Base-by-base conservation (phyloP, 2,797 vertebrate genomes). In the Aeoliscus strigatus region DNA sequence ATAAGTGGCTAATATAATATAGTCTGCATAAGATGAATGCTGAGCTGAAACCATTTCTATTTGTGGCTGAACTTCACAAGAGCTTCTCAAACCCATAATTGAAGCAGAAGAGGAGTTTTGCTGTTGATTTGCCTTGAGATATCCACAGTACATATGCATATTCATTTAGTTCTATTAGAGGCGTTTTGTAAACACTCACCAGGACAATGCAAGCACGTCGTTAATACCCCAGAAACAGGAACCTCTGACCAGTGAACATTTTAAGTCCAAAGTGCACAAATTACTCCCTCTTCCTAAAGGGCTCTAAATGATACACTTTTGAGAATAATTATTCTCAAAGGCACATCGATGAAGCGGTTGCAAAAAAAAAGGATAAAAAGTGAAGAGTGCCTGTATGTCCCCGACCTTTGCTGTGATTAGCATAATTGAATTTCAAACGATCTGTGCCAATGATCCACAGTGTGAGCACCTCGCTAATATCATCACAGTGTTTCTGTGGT, bases 391-490 rank as follows among this genome's bases (percentile, higher is more conserved):
- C 50, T 46, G 33, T 14, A 49, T 74, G 66, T 77, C 71, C 68
- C 74, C 35, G 59, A 81, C 81, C 81, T 76, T 37, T 37, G 56
- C 29, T 33, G 3, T 43, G 40, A 85, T 87, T 82, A 82, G 60
- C 79, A 85, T 88, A 86, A 87, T 82, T 87, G 82, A 80, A 85
- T 88, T 87, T 86, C 76, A 84, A 84, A 79, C 24, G 29, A 87
- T 78, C 64, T 39, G 57, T 72, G 73, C 75, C 54, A 77, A 77
- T 35, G 69, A 58, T 21, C 43, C 45, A 17, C 51, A 59, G 67
- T 60, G 4, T 23, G 48, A 50, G 52, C 70, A 70, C 75, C 64
- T 74, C 35, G 2, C 48, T 77, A 59, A 77, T 68, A 50, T 67
- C 53, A 70, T 75, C 60, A 53, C 2, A 21, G 42, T 27, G 55